Evolutionary conservation across 2,797 vertebrate species (phyloP).

Genomic region (Neopelma chrysocephalum): DNA sequence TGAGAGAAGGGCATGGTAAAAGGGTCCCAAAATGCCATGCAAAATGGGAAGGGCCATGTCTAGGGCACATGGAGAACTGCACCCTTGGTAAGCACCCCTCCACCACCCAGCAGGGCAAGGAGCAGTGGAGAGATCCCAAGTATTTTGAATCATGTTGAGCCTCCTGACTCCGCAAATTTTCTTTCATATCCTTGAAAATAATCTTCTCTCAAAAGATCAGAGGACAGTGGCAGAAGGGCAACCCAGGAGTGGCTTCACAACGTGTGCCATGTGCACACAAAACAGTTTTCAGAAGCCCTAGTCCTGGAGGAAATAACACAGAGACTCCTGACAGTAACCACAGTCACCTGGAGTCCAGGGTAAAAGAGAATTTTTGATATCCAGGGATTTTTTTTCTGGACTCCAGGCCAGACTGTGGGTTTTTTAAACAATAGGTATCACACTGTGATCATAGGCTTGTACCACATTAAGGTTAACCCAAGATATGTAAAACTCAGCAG

Average conservation of each 20-base stretch:
- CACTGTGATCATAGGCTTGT: neutral
- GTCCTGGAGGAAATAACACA: neutral
- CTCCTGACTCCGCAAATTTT: neutral
- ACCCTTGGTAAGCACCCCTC: neutral
- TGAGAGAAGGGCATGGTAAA: neutral
- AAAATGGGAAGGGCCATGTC: neutral
- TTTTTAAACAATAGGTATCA: slow-evolving; percentile 29
- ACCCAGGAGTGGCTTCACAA: neutral
- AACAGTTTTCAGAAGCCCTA: neutral
- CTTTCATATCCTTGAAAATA: neutral
- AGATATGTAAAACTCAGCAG: slow-evolving; percentile 10
- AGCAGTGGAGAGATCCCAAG: neutral
- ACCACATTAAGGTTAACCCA: slow-evolving; percentile 37
- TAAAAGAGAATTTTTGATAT: neutral
- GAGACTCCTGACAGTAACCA: neutral
- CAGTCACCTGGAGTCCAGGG: neutral
- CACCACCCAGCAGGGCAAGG: neutral
- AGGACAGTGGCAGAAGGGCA: neutral
- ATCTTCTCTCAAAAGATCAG: neutral
- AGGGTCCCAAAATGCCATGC: neutral
- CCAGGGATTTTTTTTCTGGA: neutral
- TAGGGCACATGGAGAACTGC: neutral
- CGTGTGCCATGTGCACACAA: neutral
- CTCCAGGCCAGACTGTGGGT: neutral
- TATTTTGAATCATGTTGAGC: neutral